Percentiles rank a stretch among this genome's conserved stretches.
Conservation (phyloP, 2,888 invertebrate species). For the Anoplius nigerrimus region DNA sequence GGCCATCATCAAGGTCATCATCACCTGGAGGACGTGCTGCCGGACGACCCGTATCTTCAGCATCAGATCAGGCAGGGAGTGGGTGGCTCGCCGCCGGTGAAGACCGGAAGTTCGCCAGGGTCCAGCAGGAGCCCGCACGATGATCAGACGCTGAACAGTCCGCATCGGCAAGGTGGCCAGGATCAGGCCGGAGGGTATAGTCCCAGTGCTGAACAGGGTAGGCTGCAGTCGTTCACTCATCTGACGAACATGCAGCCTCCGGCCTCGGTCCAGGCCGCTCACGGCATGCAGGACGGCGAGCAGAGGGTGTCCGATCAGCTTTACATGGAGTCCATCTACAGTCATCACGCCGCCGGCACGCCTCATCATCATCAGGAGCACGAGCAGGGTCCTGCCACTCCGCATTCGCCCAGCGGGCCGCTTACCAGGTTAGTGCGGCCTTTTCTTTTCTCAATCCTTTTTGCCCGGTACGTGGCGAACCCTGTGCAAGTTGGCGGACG, state of each 20-base stretch:
- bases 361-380: conserved; percentile 68
- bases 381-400: conserved; percentile 59
- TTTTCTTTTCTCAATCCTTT: not conserved
- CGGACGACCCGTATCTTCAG: conserved; percentile 65
- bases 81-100: conserved; percentile 57
- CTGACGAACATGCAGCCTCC: conserved; percentile 71
- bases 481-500: too few relatives aligned
- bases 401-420: conserved; percentile 64
- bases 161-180: conserved; percentile 56
- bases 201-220: conserved; percentile 58
- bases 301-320: conserved; percentile 59
- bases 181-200: conserved; percentile 62
- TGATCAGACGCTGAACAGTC: conserved; percentile 59
- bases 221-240: conserved; percentile 69
- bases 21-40: conserved; percentile 64
- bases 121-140: conserved; percentile 70
- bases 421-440: conserved; percentile 62
- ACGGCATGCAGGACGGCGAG: conserved; percentile 61
- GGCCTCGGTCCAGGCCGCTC: conserved; percentile 55
- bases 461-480: not conserved
- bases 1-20: conserved; percentile 53
- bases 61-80: conserved; percentile 62
- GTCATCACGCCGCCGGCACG: conserved; percentile 56
- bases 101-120: conserved; percentile 68
- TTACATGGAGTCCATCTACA: conserved; percentile 68